phyloP scores from a whole-genome alignment of 2,797 vertebrate genomes.

The Podarcis siculus region DNA sequence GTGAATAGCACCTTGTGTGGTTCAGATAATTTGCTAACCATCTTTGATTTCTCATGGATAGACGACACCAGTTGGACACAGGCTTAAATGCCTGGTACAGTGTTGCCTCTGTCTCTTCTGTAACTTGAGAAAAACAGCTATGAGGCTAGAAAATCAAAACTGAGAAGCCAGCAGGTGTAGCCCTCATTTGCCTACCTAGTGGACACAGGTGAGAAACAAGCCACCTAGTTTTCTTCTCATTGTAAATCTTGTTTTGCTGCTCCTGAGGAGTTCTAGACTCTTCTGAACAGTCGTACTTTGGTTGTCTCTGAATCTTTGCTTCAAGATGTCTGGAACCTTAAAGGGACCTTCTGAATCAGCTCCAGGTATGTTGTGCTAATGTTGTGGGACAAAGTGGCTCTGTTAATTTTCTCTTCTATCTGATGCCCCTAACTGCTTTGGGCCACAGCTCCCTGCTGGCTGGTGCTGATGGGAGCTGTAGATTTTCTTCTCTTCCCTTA shows the following conservation, averaged over 20 bases:
- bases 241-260: conserved; percentile 42
- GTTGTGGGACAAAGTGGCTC: background rate
- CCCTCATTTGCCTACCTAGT: conserved; percentile 29
- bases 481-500: background rate
- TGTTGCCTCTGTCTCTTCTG: conserved; percentile 79
- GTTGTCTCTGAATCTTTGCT: conserved; percentile 30
- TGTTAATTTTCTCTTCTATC: background rate
- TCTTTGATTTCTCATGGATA: conserved; percentile 81
- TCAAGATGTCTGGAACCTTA: conserved; percentile 74
- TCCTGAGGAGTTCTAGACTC: conserved; percentile 33
- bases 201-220: conserved; percentile 33
- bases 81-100: conserved; percentile 74
- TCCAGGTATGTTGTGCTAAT: conserved; percentile 71
- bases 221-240: conserved; percentile 36
- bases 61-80: conserved; percentile 70
- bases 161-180: conserved; percentile 53
- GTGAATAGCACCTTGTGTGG: conserved; percentile 78
- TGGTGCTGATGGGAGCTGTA: background rate
- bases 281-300: background rate
- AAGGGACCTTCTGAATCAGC: conserved; percentile 66
- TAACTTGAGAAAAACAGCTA: conserved; percentile 71
- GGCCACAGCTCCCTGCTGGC: background rate
- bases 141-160: conserved; percentile 54
- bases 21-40: conserved; percentile 65
- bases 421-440: background rate